Conservation (phyloP, 2,888 invertebrate species). For the Polydrusus pterygomalis region DNA sequence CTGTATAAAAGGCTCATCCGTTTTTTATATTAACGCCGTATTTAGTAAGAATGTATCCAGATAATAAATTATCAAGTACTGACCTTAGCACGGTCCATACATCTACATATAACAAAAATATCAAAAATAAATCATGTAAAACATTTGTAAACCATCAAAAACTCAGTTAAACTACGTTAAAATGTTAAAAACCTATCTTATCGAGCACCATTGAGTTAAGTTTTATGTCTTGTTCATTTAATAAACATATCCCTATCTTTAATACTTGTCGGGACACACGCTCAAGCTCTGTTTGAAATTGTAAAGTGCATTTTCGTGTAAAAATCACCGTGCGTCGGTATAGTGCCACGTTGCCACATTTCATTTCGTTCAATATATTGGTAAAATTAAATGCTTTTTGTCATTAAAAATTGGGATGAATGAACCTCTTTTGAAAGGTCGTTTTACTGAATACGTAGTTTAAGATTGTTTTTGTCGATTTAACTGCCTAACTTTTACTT, state of each 20-base stretch:
- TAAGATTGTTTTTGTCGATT: too few relatives aligned
- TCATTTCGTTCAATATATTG: slow-evolving; percentile 1
- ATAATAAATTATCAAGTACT: not conserved
- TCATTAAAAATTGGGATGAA: not conserved
- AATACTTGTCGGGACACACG: slow-evolving; percentile 63
- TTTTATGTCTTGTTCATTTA: slow-evolving; percentile 71
- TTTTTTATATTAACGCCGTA: too few relatives aligned
- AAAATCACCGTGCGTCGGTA: slow-evolving; percentile 72
- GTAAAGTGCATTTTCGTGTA: slow-evolving; percentile 73
- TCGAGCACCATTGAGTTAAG: slow-evolving; percentile 58
- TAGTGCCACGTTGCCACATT: slow-evolving; percentile 52
- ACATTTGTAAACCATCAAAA: slow-evolving; percentile 51
- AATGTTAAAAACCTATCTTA: slow-evolving; percentile 52
- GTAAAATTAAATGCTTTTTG: not conserved
- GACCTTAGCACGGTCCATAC: not conserved
- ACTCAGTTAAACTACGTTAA: slow-evolving; percentile 42
- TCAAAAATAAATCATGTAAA: slow-evolving; percentile 49
- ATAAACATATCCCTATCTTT: slow-evolving; percentile 70
- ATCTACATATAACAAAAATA: slow-evolving; percentile 1
- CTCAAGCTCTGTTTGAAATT: slow-evolving; percentile 65
- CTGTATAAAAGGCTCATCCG: too few relatives aligned
- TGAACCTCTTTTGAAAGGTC: not conserved
- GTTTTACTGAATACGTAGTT: not conserved
- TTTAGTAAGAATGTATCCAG: too few relatives aligned
- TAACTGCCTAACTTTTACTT: too few relatives aligned